Percentiles rank a stretch among this genome's conserved stretches.
These are phyloP conservation scores for Maconellicoccus hirsutus DNA, from an alignment of 1,140 invertebrate genomes.

Conservation along the genomic window DNA sequence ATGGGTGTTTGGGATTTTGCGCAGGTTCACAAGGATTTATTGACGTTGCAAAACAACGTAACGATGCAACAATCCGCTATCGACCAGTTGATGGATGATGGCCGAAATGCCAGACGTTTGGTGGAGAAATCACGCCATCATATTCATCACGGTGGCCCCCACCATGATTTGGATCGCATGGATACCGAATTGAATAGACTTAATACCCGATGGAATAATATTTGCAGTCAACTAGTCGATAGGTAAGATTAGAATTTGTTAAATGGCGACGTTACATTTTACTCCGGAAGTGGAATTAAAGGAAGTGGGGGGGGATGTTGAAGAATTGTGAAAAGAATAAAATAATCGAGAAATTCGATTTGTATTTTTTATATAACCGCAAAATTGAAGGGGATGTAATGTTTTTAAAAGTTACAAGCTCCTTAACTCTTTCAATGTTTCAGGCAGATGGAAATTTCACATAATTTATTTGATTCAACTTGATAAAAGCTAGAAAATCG, in stretches of 20 bases:
- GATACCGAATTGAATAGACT: constrained; percentile 84
- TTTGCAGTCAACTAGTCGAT: constrained; percentile 81
- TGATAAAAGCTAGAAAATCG: no score
- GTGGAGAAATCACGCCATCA: constrained; percentile 70
- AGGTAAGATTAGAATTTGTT: constrained; percentile 42
- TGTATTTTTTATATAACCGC: no score
- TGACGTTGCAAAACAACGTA: constrained; percentile 66
- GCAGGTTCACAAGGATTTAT: constrained; percentile 55
- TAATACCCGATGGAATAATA: constrained; percentile 78
- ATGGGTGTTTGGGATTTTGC: not conserved
- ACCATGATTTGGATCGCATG: constrained; percentile 78
- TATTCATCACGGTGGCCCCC: constrained; percentile 48
- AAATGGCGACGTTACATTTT: not conserved
- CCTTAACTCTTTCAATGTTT: no score
- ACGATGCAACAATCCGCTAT: constrained; percentile 73
- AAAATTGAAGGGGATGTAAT: no score
- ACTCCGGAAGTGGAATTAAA: no score
- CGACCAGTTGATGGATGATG: constrained; percentile 82
- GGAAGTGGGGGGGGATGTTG: no score
- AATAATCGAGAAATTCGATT: no score
- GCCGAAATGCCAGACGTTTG: constrained; percentile 68
- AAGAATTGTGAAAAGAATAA: no score
- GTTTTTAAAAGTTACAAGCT: no score
- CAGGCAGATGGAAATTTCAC: no score
- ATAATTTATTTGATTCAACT: no score